A percentile compares a stretch with the other conserved stretches of the same genome.
These are phyloP conservation scores for Ephydatia muelleri DNA, from an alignment of 37 sponge, comb jelly and placozoan genomes.

Conservation along the genomic window DNA sequence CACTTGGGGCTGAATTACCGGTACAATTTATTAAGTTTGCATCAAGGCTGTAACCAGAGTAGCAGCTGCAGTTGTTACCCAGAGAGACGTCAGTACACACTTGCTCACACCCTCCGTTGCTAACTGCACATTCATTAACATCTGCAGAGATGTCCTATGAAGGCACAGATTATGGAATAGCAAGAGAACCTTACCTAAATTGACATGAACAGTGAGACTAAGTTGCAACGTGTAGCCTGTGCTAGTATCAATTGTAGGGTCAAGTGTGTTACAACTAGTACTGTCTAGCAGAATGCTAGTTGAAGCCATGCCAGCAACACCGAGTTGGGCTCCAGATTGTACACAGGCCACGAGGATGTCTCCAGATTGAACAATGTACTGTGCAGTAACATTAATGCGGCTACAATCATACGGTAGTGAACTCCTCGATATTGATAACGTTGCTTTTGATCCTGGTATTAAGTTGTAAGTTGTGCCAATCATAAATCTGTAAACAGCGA, in stretches of 20 bases:
- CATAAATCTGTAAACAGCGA: not conserved
- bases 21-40: not conserved
- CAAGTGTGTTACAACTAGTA: not conserved
- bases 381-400: not conserved
- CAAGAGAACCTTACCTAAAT: not conserved
- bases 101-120: not conserved
- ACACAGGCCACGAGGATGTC: not conserved
- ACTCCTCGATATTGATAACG: not conserved
- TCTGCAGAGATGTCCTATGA: not conserved
- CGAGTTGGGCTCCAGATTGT: not conserved
- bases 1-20: constrained; percentile 10
- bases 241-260: not conserved
- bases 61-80: not conserved
- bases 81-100: not conserved
- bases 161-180: not conserved
- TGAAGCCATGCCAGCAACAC: not conserved
- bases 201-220: not conserved
- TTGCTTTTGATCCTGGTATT: not conserved
- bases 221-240: not conserved
- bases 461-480: not conserved
- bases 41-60: not conserved
- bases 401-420: not conserved
- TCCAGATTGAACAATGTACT: not conserved
- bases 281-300: not conserved
- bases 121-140: not conserved